Evolutionary conservation across 2,797 vertebrate genomes (phyloP), one percentile per base, ranked within the genome.

Genomic region (Hephaestus fuliginosus): DNA sequence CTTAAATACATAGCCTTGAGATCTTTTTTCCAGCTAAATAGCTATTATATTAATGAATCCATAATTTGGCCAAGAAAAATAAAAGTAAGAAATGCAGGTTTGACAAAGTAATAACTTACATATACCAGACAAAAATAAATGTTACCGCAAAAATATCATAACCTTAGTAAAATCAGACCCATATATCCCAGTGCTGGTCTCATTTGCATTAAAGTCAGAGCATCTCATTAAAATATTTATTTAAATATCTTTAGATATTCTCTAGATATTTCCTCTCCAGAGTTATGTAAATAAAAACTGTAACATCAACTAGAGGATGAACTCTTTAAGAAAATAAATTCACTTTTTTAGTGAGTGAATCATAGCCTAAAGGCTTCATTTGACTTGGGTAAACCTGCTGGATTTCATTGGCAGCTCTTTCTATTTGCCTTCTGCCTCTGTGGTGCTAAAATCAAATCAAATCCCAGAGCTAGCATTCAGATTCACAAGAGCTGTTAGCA

Each of bases 371-470:
- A 83, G 83, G 82, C 61, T 82, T 81, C 79, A 74, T 83, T 85
- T 86, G 87, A 89, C 83, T 76, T n/a, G 55, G 28, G 68, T 53
- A 84, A 83, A 90, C 85, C 70, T 86, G 66, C 70, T 65, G 78
- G 61, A 83, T 77, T 81, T 65, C 62, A 48, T 49, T 80, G 44
- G 74, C 79, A 78, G 84, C 74, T 75, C 58, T 63, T 65, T 81
- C 72, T 80, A 6, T 89, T 88, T 77, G 78, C 76, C 51, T 65
- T 51, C 49, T 33, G 30, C 64, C 78, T 89, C 81, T 43, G 67
- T 48, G 60, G 85, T 78, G 76, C 74, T 80, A n/a, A 86, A 86
- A 90, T 87, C 78, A 80, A 74, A 81, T 86, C 73, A 84, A 76
- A 81, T 65, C 78, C 49, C 36, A 18, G 64, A 20, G 18, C 39